phyloP scores from a whole-genome alignment of 2,797 vertebrate genomes.

The Anolis apletophallus region DNA sequence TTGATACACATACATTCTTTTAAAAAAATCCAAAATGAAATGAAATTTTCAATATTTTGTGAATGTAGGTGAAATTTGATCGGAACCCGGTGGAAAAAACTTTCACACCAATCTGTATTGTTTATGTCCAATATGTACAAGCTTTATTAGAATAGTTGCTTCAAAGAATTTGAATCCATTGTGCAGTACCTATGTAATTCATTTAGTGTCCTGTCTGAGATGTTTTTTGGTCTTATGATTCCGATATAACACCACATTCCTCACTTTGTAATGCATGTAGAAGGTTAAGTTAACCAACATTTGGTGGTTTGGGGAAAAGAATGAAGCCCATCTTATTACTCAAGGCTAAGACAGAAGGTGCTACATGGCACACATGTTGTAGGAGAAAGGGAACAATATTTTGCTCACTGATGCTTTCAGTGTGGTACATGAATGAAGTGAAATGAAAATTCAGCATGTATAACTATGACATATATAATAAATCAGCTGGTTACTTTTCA shows the following conservation, averaged over 20 bases:
- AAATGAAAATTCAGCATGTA: background rate
- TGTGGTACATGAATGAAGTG: background rate
- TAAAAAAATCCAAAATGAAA: too few species aligned
- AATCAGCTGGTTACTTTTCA: background rate
- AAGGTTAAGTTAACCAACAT: background rate
- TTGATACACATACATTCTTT: too few species aligned
- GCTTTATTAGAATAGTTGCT: background rate
- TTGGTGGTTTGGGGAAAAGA: too few species aligned
- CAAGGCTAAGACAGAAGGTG: background rate
- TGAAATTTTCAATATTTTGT: too few species aligned
- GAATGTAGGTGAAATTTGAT: too few species aligned
- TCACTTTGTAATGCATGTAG: background rate
- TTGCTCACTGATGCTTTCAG: background rate
- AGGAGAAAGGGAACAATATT: background rate
- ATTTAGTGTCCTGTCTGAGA: background rate
- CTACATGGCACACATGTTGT: background rate
- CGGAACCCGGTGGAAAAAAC: too few species aligned
- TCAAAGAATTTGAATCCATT: too few species aligned
- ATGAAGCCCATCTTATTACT: background rate
- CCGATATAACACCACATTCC: background rate
- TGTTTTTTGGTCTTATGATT: background rate
- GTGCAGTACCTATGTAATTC: background rate
- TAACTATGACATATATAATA: constrained; percentile 6
- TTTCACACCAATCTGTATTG: too few species aligned
- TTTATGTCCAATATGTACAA: background rate